A percentile compares a stretch with the other conserved stretches of the same genome.
Evolutionary conservation across 2,888 invertebrate species (phyloP).

Genomic region (Petrolisthes cinctipes): DNA sequence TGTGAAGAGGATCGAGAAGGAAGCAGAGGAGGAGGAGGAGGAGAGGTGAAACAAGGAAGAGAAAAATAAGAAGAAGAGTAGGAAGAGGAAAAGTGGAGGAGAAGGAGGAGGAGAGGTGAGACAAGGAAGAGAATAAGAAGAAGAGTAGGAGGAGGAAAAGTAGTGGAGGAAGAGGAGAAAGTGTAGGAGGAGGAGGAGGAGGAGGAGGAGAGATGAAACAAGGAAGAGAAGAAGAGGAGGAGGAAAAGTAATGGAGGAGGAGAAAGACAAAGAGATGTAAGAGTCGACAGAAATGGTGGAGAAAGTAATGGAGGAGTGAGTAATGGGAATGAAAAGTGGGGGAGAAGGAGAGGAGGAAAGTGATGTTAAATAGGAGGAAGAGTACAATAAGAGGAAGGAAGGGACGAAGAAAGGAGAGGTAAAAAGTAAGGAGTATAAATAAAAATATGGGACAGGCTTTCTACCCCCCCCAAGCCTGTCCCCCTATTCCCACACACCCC

Average conservation of each 20-base stretch:
- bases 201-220: not conserved
- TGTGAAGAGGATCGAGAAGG: not conserved
- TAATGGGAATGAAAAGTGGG: not conserved
- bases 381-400: not conserved
- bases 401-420: not conserved
- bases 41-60: not conserved
- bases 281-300: too few species aligned
- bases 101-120: not conserved
- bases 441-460: not conserved
- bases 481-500: too few species aligned
- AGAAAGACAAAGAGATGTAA: too few species aligned
- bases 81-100: not conserved
- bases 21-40: conserved; percentile 13
- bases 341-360: too few species aligned
- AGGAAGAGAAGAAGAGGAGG: not conserved
- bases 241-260: not conserved
- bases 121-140: not conserved
- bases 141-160: not conserved
- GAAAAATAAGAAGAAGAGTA: not conserved
- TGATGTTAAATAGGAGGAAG: too few species aligned
- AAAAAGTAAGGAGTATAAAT: not conserved
- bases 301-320: too few species aligned
- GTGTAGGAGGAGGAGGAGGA: not conserved
- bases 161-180: not conserved
- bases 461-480: too few species aligned